Evolutionary conservation across 2,797 vertebrate species (phyloP), one percentile per base, ranked within the genome.

Genomic region (Peromyscus attwateri): DNA sequence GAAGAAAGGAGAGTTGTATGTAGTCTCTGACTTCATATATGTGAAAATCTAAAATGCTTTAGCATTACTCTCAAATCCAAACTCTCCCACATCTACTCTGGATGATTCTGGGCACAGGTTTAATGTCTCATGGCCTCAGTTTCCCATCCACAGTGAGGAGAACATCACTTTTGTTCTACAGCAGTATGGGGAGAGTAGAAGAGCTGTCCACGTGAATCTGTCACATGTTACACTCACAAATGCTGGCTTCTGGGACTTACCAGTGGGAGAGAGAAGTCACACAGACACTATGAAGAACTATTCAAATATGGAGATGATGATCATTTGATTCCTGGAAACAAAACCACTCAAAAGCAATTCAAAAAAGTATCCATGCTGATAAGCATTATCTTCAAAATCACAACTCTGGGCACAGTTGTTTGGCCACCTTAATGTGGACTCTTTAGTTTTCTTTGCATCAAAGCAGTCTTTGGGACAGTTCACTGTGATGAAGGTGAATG

Each of bases 401-500:
- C 52, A 92, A 80, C 40, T 73, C 23, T 96, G 57, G 21, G 4
- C 75, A 37, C 68, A 66, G 57, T 25, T 64, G 16, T 55, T n/a
- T 29, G 52, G 68, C 91, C 70, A 55, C 34, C 46, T 89, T 71
- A 43, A 57, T 92, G 66, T 40, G 71, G 80, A 79, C 90, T 87
- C 85, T 76, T 94, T 27, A 25, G 60, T 9, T 25, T 25, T 92
- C 40, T 64, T 96, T 96, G 83, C 37, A 95, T 73, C 52, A 66
- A 82, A 85, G 62, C 21, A 70, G 23, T 14, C 80, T 40, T 79
- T 95, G 66, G 81, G 95, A 75, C 94, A 94, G 73, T 95, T 96
- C 1, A 84, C 71, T 55, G 55, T 52, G 94, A 94, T 87, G 87
- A 92, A 92, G 40, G 37, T 90, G 93, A 98, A 89, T 43, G 40